Conservation (phyloP, 1,140 invertebrate genomes). For the Ceratina australensis region DNA sequence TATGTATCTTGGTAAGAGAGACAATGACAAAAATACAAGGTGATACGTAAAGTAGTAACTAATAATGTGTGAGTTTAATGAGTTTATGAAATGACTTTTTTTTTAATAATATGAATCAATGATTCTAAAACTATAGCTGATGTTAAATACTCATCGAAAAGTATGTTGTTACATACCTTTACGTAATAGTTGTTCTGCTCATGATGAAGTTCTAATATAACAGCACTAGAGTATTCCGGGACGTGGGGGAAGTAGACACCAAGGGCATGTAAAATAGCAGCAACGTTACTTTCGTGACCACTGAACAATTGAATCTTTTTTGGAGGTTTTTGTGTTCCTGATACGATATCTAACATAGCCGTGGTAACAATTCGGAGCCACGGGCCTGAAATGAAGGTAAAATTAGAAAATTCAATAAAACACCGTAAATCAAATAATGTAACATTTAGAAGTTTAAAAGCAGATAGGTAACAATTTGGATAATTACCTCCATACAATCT, state of each 20-base stretch:
- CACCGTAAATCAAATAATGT: not conserved
- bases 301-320: constrained; percentile 82
- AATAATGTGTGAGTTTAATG: too few relatives aligned
- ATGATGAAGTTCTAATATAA: constrained; percentile 70
- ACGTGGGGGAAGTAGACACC: constrained; percentile 82
- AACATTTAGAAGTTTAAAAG: too few relatives aligned
- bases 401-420: too few relatives aligned
- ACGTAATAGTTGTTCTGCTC: constrained; percentile 74
- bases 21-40: not conserved
- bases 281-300: constrained; percentile 86
- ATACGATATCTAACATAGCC: constrained; percentile 72
- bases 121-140: not conserved
- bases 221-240: constrained; percentile 80
- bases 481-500: constrained; percentile 76
- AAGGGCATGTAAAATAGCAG: constrained; percentile 82
- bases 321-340: constrained; percentile 61
- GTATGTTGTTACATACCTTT: constrained; percentile 70
- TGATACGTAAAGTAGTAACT: not conserved
- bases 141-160: too few relatives aligned
- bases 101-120: too few relatives aligned
- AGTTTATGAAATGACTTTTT: too few relatives aligned
- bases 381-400: constrained; percentile 72
- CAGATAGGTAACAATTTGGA: not conserved
- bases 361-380: constrained; percentile 81
- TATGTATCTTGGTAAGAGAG: not conserved